A percentile compares a stretch with the other conserved stretches of the same genome.
Conservation (phyloP, 2,797 vertebrate species). For the Hydrolagus colliei region DNA sequence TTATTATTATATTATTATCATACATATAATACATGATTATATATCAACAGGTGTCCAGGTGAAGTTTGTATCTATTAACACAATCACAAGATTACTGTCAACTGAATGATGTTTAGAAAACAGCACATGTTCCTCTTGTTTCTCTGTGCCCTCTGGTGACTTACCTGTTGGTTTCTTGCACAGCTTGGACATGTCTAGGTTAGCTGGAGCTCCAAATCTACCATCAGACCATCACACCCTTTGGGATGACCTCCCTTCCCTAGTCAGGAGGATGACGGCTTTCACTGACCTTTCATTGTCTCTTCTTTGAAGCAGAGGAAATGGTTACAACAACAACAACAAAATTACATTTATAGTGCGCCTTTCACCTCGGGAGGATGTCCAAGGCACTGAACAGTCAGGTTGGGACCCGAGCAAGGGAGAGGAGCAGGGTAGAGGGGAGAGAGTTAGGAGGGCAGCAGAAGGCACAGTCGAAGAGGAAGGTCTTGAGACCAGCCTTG, state of each 20-base stretch:
- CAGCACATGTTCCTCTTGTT: not conserved
- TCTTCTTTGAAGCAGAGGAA: not conserved
- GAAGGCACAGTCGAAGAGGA: no score
- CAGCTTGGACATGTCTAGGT: not conserved
- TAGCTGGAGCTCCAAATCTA: not conserved
- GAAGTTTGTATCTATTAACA: not conserved
- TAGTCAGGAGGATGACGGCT: no score
- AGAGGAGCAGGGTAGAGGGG: no score
- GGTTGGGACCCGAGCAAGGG: no score
- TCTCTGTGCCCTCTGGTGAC: not conserved
- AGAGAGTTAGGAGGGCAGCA: no score
- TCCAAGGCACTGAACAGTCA: no score
- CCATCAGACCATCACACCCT: no score
- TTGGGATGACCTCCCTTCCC: no score
- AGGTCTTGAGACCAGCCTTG: no score
- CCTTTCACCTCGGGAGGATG: no score
- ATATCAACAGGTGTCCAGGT: not conserved
- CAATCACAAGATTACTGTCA: not conserved
- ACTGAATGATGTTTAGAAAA: not conserved
- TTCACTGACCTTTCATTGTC: not conserved
- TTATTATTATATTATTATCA: not conserved
- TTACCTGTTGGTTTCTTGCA: not conserved
- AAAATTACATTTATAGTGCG: no score
- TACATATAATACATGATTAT: not conserved
- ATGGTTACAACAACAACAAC: no score